Evolutionary conservation across 2,797 vertebrate genomes (phyloP).

Genomic region (Gambelia wislizenii): DNA sequence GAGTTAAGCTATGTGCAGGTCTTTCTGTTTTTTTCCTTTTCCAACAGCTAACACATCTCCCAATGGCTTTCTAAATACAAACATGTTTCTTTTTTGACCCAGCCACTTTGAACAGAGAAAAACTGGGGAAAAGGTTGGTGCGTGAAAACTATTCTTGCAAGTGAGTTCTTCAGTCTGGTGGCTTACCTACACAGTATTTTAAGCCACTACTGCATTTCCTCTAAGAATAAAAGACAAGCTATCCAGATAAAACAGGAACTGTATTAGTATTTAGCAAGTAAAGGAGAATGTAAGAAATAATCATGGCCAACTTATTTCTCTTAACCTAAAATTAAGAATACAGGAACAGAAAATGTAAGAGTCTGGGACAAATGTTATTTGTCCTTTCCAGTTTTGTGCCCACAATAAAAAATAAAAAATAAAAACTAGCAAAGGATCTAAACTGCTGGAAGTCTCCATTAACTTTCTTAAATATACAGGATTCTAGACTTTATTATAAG

Average conservation of each 20-base stretch:
- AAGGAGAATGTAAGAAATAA: too few relatives aligned
- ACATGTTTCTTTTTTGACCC: not conserved
- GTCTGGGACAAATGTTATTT: not conserved
- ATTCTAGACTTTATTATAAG: not conserved
- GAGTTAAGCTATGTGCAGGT: not conserved
- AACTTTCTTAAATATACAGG: not conserved
- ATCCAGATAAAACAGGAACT: not conserved
- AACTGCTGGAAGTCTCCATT: not conserved
- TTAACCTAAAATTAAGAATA: not conserved
- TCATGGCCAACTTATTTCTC: rapidly evolving
- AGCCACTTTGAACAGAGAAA: not conserved
- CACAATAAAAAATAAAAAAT: not conserved
- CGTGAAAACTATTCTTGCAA: not conserved
- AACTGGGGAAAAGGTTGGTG: not conserved
- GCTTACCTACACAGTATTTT: not conserved
- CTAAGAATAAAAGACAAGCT: not conserved
- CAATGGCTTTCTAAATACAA: not conserved
- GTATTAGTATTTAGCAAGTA: rapidly evolving
- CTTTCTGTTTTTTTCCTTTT: not conserved
- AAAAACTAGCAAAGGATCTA: not conserved
- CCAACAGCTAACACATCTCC: not conserved
- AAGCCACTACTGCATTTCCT: not conserved
- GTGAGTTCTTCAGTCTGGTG: not conserved
- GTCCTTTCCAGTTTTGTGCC: not conserved
- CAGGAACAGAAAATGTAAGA: rapidly evolving